Evolutionary conservation across 2,888 invertebrate species (phyloP).

Genomic region (Abscondita cerata): DNA sequence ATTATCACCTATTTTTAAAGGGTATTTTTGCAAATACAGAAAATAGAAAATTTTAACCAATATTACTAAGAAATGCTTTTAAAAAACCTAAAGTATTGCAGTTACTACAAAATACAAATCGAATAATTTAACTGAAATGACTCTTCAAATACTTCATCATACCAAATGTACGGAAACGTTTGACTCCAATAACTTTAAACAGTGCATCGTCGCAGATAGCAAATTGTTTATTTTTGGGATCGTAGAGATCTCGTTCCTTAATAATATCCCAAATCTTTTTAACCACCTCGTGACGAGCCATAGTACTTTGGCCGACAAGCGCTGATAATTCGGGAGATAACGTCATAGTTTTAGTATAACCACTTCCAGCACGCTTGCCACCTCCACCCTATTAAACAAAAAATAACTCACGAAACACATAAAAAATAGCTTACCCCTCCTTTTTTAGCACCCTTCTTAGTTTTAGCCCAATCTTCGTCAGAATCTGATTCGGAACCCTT

Average conservation of each 20-base stretch:
- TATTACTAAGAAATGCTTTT: not conserved
- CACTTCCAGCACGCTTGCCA: constrained; percentile 64
- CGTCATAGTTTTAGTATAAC: constrained; percentile 84
- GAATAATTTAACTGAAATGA: constrained; percentile 71
- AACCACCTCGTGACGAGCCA: constrained; percentile 90
- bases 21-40: not conserved
- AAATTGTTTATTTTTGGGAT: constrained; percentile 94
- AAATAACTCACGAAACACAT: constrained; percentile 37
- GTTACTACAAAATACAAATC: constrained; percentile 14
- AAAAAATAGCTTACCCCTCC: constrained; percentile 56
- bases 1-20: not conserved
- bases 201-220: constrained; percentile 93
- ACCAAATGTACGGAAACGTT: constrained; percentile 92
- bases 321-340: constrained; percentile 85
- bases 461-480: constrained; percentile 73
- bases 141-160: constrained; percentile 97
- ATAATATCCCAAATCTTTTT: constrained; percentile 90
- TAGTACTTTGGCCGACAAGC: constrained; percentile 81
- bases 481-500: constrained; percentile 72
- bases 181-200: constrained; percentile 87
- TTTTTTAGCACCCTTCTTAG: constrained; percentile 62
- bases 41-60: not conserved
- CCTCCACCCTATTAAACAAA: constrained; percentile 21
- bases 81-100: constrained; percentile 18
- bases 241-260: constrained; percentile 87